phyloP scores from a whole-genome alignment of 2,797 vertebrate genomes.

The Sebastes baramenuke region DNA sequence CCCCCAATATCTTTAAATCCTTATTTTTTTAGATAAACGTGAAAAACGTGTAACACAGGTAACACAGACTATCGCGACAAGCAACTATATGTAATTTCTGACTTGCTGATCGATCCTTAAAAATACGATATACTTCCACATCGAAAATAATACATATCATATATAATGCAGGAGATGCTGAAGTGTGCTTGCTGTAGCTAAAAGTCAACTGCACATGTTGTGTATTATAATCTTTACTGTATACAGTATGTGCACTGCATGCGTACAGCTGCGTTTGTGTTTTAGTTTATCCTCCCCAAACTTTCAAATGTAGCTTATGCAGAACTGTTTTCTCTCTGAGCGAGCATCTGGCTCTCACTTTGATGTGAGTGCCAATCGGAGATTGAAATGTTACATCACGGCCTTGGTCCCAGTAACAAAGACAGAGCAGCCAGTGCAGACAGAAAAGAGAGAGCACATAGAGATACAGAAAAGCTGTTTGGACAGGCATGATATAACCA shows the following conservation, averaged over 20 bases:
- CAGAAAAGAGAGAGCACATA: background rate
- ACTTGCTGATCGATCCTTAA: background rate
- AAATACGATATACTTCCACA: background rate
- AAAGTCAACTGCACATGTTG: background rate
- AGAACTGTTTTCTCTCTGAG: background rate
- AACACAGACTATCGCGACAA: too few species aligned
- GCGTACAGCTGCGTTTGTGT: background rate
- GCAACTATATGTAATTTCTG: background rate
- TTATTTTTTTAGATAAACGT: too few species aligned
- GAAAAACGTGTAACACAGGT: too few species aligned
- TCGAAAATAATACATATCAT: background rate
- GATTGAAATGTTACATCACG: slow-evolving; percentile 2
- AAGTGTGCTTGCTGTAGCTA: background rate
- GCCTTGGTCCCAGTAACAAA: background rate
- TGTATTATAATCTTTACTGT: background rate
- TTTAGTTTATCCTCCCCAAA: background rate
- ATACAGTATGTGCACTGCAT: background rate
- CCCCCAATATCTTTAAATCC: too few species aligned
- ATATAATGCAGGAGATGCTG: background rate
- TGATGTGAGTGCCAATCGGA: slow-evolving; percentile 7
- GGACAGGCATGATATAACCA: background rate
- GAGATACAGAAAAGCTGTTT: background rate
- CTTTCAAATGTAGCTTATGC: background rate
- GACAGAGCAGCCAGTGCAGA: background rate
- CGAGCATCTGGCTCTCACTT: background rate